These are phyloP conservation scores for Coreius guichenoti DNA, from an alignment of 2,797 vertebrate species.

Conservation along the genomic window DNA sequence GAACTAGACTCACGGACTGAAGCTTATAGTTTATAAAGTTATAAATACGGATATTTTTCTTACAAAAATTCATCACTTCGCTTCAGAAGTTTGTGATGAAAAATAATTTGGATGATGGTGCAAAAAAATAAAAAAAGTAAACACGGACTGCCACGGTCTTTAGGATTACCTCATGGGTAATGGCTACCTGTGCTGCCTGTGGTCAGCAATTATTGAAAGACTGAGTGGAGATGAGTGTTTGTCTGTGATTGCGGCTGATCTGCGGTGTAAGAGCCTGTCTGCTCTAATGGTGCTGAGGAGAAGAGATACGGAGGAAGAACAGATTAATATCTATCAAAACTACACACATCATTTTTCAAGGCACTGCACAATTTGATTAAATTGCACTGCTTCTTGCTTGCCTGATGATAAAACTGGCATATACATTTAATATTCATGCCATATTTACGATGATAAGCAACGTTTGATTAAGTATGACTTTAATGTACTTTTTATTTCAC, in stretches of 20 bases:
- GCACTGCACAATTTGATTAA: conserved; percentile 8
- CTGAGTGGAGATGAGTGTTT: conserved; percentile 44
- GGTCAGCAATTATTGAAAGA: conserved; percentile 51
- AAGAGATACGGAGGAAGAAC: conserved; percentile 34
- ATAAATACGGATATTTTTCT: too few relatives aligned
- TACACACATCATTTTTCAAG: neutral
- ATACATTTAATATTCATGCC: neutral
- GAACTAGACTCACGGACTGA: too few relatives aligned
- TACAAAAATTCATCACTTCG: too few relatives aligned
- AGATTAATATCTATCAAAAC: conserved; percentile 34
- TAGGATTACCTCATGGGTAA: conserved; percentile 45
- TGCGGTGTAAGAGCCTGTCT: conserved; percentile 31
- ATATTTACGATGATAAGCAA: neutral
- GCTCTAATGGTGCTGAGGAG: conserved; percentile 18
- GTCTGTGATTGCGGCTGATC: conserved; percentile 45
- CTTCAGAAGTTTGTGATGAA: neutral
- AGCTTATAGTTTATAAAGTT: too few relatives aligned
- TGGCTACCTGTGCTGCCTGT: conserved; percentile 54
- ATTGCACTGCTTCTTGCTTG: neutral
- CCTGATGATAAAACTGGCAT: neutral
- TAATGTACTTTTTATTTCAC: neutral
- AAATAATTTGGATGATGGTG: neutral
- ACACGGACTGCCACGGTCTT: conserved; percentile 28
- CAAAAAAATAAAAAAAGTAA: neutral
- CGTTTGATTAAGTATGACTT: conserved; percentile 25